Percentiles rank a stretch among this genome's conserved stretches.
Evolutionary conservation across 1,140 invertebrate species (phyloP).

Genomic region (Philopotamus ludificatus): DNA sequence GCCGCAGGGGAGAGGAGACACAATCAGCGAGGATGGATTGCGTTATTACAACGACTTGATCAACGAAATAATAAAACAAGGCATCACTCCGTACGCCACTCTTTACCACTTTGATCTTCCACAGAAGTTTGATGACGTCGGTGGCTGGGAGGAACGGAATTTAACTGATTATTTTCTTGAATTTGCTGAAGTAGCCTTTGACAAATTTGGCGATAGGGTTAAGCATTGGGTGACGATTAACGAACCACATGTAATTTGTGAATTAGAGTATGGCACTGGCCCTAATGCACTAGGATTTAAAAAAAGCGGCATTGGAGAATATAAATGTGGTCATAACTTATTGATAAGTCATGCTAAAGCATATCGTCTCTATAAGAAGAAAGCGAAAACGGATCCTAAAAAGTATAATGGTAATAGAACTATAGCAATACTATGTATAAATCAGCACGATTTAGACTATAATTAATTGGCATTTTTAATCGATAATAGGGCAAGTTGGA

Average conservation of each 20-base stretch:
- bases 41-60: slow-evolving; percentile 43
- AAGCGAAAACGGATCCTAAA: no score
- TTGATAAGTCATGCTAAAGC: slow-evolving; percentile 58
- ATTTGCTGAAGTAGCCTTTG: slow-evolving; percentile 50
- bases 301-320: slow-evolving; percentile 48
- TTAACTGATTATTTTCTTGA: slow-evolving; percentile 53
- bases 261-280: slow-evolving; percentile 34
- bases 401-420: no score
- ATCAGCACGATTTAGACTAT: neutral
- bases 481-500: slow-evolving; percentile 33
- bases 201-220: slow-evolving; percentile 49
- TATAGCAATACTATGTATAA: no score
- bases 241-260: slow-evolving; percentile 44
- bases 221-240: slow-evolving; percentile 48
- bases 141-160: slow-evolving; percentile 39
- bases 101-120: slow-evolving; percentile 45
- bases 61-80: slow-evolving; percentile 51
- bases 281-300: slow-evolving; percentile 39
- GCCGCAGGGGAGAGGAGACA: slow-evolving; percentile 46
- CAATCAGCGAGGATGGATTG: slow-evolving; percentile 37
- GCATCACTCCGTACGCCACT: slow-evolving; percentile 48
- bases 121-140: slow-evolving; percentile 38
- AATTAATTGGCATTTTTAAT: neutral
- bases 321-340: slow-evolving; percentile 56
- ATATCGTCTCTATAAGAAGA: slow-evolving; percentile 50